Base-by-base conservation (phyloP, 2,113 vertebrate species). In the Donacobius atricapilla region DNA sequence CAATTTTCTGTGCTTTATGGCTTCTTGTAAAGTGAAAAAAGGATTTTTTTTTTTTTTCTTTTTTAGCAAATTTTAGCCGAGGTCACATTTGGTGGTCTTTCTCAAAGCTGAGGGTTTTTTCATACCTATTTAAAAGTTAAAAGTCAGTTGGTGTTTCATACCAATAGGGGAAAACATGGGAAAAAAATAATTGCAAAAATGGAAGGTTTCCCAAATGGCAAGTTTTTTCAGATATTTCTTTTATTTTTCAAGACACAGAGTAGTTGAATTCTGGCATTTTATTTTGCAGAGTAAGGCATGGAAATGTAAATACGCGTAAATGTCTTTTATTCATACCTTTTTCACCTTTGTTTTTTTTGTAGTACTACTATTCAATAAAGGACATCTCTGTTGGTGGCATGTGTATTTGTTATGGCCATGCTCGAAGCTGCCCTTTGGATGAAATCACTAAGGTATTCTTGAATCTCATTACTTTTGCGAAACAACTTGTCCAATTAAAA, bases 331-430 rank as follows among this genome's bases (percentile, higher is more conserved):
- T 94, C 23, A 60, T 63, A 19, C 5, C 18, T 48, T 84, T 77
- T 83, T 31, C 57, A 64, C 68, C 15, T 89, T 86, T 53, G 2
- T 9, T 33, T 89, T 95, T 95, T 95, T 91, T 73, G 33, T 93
- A 99, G 99, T 99, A 99, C 94, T 99, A 98, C 94, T 99, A 99
- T 90, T 99, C 99, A 89, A 97, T 99, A 97, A 99, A 99, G 95
- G 99, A 99, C 88, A 98, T 99, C 72, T 99, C 99, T 19, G 97
- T 99, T 70, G 99, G 99, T 15, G 99, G 99, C 35, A 99, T 99
- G 99, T 99, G 99, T 37, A 99, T 99, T 97, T 99, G 99, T 90
- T 98, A 99, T 4, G 99, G 99, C 48, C 99, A 99, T 23, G 99
- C 99, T 77, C 98, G 99, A 89, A 99, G 98, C 96, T 99, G 99